Evolutionary conservation across 2,888 invertebrate species (phyloP).

Genomic region (Eledona agricola): DNA sequence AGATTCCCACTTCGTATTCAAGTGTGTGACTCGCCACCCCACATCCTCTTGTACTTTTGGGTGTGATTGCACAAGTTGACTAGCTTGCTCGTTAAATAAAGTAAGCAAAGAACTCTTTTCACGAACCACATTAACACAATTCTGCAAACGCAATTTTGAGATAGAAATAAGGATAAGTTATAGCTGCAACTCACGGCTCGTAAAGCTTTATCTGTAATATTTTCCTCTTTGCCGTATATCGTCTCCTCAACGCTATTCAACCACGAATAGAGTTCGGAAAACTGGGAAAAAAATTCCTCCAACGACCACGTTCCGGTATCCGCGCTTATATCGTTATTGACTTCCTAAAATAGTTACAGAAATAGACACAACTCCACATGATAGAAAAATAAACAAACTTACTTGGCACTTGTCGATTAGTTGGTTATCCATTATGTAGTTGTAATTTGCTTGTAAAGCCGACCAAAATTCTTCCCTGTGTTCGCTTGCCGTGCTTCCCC

Average conservation of each 20-base stretch:
- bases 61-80: constrained; percentile 72
- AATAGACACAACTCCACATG: constrained; percentile 4
- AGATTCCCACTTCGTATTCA: constrained; percentile 83
- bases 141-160: constrained; percentile 64
- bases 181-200: constrained; percentile 68
- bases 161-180: constrained; percentile 27
- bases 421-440: constrained; percentile 95
- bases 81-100: constrained; percentile 81
- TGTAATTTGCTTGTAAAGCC: constrained; percentile 88
- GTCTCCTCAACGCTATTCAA: constrained; percentile 80
- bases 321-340: constrained; percentile 77
- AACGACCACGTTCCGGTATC: constrained; percentile 78
- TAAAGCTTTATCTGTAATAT: constrained; percentile 72
- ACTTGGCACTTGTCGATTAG: constrained; percentile 87
- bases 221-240: constrained; percentile 78
- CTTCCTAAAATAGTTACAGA: constrained; percentile 68
- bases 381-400: constrained; percentile 27
- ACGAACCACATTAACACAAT: constrained; percentile 78
- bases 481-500: constrained; percentile 78
- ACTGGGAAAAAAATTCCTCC: constrained; percentile 79
- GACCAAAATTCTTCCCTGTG: constrained; percentile 92
- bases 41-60: constrained; percentile 74
- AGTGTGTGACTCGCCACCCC: constrained; percentile 75
- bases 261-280: constrained; percentile 84
- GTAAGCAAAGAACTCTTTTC: constrained; percentile 76